Percentiles rank a stretch among this genome's conserved stretches.
Evolutionary conservation across 2,888 invertebrate species (phyloP).

Genomic region (Machimus atricapillus): DNA sequence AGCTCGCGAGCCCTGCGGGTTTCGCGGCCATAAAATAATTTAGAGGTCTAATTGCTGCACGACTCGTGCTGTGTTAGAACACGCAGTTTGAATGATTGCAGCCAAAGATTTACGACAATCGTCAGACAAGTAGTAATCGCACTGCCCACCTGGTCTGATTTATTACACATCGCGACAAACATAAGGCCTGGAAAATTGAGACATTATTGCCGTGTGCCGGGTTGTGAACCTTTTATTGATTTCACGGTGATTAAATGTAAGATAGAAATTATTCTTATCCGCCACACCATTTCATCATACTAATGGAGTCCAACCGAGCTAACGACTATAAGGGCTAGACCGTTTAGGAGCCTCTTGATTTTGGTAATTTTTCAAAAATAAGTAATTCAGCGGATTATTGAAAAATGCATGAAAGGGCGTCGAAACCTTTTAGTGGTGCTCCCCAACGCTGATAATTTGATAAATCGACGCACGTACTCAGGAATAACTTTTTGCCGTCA

Average conservation of each 20-base stretch:
- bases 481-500: conserved; percentile 7
- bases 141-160: conserved; percentile 27
- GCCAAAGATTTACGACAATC: conserved; percentile 10
- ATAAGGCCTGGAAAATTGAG: neutral
- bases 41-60: neutral
- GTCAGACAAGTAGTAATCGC: conserved; percentile 12
- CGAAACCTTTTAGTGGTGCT: neutral
- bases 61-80: neutral
- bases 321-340: neutral
- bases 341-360: neutral
- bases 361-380: neutral
- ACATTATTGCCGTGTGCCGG: conserved; percentile 2
- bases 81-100: conserved; percentile 11
- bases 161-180: neutral
- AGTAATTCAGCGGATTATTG: neutral
- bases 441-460: conserved; percentile 5
- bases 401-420: neutral
- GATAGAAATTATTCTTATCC: neutral
- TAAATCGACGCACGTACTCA: neutral
- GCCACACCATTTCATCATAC: neutral
- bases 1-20: neutral
- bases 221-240: neutral
- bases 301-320: neutral
- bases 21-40: neutral
- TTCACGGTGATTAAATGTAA: neutral